Evolutionary conservation across 2,888 invertebrate species (phyloP).

Genomic region (Coenonympha arcania): DNA sequence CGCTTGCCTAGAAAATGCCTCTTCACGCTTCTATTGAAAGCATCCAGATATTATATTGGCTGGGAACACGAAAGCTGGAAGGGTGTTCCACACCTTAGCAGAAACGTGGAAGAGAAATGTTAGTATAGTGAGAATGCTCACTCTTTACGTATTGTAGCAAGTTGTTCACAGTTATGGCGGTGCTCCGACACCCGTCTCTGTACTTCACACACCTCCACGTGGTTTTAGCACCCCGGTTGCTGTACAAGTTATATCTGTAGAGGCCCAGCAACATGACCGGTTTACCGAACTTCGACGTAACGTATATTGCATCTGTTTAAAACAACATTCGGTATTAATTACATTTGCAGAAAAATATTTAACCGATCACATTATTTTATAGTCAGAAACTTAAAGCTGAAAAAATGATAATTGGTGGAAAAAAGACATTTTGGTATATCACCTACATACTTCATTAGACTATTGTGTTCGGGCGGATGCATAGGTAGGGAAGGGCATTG

Average conservation of each 20-base stretch:
- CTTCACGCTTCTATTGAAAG: no score
- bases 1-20: no score
- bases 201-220: slow-evolving; percentile 34
- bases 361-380: no score
- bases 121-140: slow-evolving; percentile 4
- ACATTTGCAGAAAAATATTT: background rate
- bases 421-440: no score
- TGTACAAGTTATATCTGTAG: slow-evolving; percentile 29
- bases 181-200: slow-evolving; percentile 31
- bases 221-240: slow-evolving; percentile 22
- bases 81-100: no score
- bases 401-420: no score
- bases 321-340: slow-evolving; percentile 8
- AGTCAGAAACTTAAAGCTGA: background rate
- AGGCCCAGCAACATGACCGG: slow-evolving; percentile 41
- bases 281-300: slow-evolving; percentile 37
- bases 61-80: no score
- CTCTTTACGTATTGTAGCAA: slow-evolving; percentile 3
- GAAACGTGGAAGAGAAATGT: background rate
- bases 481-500: no score
- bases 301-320: slow-evolving; percentile 25
- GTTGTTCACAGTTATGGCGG: slow-evolving; percentile 7
- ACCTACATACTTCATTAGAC: no score
- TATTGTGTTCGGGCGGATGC: no score
- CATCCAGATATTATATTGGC: no score